Conservation (phyloP, 2,113 vertebrate species). For the Micronisus gabar region DNA sequence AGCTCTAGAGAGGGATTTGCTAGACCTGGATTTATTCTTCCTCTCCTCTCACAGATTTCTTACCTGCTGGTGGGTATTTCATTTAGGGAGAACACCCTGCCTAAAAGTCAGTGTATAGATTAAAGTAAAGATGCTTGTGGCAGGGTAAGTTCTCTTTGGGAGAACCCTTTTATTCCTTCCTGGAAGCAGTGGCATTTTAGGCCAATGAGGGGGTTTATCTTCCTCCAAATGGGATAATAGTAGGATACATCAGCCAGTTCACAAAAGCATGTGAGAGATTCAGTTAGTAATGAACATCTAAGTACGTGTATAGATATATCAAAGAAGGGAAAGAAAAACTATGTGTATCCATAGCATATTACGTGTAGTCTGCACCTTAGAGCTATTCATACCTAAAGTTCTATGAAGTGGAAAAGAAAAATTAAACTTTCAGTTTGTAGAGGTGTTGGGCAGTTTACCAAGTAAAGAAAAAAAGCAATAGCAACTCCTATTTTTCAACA, state of each 20-base stretch:
- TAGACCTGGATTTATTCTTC: background rate
- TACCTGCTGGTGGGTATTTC: background rate
- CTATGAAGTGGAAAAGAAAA: background rate
- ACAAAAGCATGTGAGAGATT: background rate
- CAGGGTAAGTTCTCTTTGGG: background rate
- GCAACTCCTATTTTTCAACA: background rate
- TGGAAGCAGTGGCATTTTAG: background rate
- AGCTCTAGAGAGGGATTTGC: background rate
- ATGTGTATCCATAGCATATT: background rate
- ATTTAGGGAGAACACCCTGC: background rate
- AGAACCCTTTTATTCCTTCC: background rate
- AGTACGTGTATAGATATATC: background rate
- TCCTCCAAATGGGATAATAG: background rate
- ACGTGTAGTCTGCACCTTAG: background rate
- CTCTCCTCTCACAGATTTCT: background rate
- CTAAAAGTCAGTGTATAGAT: background rate
- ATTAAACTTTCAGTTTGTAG: background rate
- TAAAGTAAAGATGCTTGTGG: background rate
- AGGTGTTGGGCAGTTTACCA: background rate
- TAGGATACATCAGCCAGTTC: background rate
- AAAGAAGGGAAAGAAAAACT: background rate
- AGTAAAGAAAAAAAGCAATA: background rate
- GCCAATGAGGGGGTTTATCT: background rate
- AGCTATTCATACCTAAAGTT: background rate
- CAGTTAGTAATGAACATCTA: background rate